A percentile compares a stretch with the other conserved stretches of the same genome.
Conservation (phyloP, 2,888 invertebrate genomes). For the Therioaphis trifolii region DNA sequence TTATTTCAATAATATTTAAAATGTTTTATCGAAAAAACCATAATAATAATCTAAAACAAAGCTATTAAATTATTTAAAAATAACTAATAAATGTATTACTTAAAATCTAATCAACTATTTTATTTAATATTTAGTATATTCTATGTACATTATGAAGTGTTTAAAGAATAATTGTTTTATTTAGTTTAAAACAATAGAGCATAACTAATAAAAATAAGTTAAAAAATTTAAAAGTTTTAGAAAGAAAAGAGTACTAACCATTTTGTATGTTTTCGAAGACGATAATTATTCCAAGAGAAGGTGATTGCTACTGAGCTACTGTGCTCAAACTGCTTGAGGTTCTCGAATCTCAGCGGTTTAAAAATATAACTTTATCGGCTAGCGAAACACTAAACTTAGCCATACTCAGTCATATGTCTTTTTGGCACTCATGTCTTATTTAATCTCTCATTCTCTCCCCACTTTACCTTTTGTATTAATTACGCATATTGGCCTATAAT, state of each 20-base stretch:
- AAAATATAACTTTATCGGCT: slow-evolving; percentile 52
- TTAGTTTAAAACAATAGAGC: neutral
- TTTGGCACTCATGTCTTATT: slow-evolving; percentile 53
- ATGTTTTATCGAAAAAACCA: too few species aligned
- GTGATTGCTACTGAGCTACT: slow-evolving; percentile 51
- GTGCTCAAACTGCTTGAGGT: slow-evolving; percentile 23
- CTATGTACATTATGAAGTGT: neutral
- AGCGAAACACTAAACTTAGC: slow-evolving; percentile 61
- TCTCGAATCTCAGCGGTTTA: slow-evolving; percentile 35
- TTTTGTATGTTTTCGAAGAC: slow-evolving; percentile 49
- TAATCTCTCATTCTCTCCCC: slow-evolving; percentile 49
- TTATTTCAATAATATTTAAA: too few species aligned
- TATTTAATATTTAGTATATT: too few species aligned
- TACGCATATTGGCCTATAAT: slow-evolving; percentile 17
- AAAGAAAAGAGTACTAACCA: slow-evolving; percentile 41
- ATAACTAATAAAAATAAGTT: neutral
- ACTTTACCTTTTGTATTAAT: slow-evolving; percentile 22
- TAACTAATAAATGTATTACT: too few species aligned
- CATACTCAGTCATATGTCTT: slow-evolving; percentile 60
- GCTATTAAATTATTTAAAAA: too few species aligned
- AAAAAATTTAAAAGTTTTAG: slow-evolving; percentile 19
- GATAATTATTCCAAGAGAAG: slow-evolving; percentile 42
- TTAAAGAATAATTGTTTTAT: neutral
- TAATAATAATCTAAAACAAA: too few species aligned
- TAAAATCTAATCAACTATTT: too few species aligned